Evolutionary conservation across 1,140 invertebrate genomes (phyloP).

Genomic region (Cyrtorhinus lividipennis): DNA sequence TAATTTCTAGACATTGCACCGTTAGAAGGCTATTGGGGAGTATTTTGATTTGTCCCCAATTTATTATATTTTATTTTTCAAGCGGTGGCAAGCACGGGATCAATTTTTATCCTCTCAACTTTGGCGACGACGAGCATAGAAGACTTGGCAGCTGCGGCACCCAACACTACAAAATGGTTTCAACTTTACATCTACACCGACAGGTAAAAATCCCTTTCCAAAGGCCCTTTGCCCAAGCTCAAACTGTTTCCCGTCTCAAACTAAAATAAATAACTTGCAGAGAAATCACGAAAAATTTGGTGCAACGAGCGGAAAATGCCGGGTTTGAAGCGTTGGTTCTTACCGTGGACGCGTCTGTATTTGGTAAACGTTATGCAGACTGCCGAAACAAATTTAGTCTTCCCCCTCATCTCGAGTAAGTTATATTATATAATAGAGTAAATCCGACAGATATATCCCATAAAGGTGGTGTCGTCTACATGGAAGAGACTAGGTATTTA

Average conservation of each 20-base stretch:
- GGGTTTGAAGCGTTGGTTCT: constrained; percentile 78
- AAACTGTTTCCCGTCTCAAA: too few species aligned
- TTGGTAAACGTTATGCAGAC: constrained; percentile 67
- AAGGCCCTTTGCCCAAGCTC: not conserved
- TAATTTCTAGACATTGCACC: too few species aligned
- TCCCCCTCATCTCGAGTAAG: constrained; percentile 59
- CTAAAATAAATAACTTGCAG: constrained; percentile 35
- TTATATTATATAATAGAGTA: constrained; percentile 2
- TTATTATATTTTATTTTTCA: constrained; percentile 1
- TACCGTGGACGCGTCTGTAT: constrained; percentile 77
- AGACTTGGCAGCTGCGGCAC: constrained; percentile 63
- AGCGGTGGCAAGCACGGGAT: constrained; percentile 58
- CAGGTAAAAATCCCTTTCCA: constrained; percentile 33
- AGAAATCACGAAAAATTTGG: constrained; percentile 53
- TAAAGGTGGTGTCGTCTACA: constrained; percentile 7
- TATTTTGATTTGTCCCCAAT: too few species aligned
- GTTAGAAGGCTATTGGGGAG: too few species aligned
- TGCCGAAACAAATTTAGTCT: constrained; percentile 69
- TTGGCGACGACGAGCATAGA: constrained; percentile 77
- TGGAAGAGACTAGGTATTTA: not conserved
- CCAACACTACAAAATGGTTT: constrained; percentile 68
- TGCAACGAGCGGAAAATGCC: constrained; percentile 63
- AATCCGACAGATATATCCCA: too few species aligned
- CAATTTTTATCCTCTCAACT: constrained; percentile 72
- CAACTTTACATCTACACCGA: constrained; percentile 83